Conservation (phyloP, 2,113 vertebrate species). For the Chloropsis hardwickii region DNA sequence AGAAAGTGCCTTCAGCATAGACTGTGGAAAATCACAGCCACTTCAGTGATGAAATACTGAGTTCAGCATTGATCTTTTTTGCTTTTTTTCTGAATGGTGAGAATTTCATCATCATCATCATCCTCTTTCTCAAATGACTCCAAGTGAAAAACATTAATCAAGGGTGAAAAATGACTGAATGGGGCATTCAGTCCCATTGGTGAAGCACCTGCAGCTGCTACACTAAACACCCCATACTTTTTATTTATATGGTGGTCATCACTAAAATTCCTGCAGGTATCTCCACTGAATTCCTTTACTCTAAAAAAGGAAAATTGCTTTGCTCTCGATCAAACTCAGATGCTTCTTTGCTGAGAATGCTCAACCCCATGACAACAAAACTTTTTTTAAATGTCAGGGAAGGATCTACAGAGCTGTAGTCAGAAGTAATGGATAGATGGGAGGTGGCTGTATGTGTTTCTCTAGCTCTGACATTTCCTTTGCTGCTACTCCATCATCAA, state of each 20-base stretch:
- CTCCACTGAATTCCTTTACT: neutral
- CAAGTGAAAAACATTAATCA: neutral
- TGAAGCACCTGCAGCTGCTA: neutral
- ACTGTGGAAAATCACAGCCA: neutral
- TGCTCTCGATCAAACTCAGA: neutral
- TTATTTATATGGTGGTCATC: neutral
- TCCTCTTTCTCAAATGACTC: neutral
- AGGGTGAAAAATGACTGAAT: neutral
- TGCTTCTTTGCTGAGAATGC: neutral
- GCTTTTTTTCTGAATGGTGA: neutral
- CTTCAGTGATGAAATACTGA: neutral
- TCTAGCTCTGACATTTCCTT: neutral
- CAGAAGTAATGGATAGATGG: neutral
- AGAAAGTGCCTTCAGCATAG: neutral
- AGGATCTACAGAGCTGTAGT: neutral
- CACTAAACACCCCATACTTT: neutral
- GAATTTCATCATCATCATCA: neutral
- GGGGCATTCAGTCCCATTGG: neutral
- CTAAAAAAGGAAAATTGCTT: neutral
- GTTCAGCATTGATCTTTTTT: neutral
- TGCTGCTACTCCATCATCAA: neutral
- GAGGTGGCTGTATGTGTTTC: neutral
- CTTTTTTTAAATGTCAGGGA: neutral
- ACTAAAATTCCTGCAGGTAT: neutral
- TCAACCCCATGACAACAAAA: neutral